Base-by-base conservation (phyloP, 2,113 vertebrate genomes). In the Cryptomyrus ogoouensis region DNA sequence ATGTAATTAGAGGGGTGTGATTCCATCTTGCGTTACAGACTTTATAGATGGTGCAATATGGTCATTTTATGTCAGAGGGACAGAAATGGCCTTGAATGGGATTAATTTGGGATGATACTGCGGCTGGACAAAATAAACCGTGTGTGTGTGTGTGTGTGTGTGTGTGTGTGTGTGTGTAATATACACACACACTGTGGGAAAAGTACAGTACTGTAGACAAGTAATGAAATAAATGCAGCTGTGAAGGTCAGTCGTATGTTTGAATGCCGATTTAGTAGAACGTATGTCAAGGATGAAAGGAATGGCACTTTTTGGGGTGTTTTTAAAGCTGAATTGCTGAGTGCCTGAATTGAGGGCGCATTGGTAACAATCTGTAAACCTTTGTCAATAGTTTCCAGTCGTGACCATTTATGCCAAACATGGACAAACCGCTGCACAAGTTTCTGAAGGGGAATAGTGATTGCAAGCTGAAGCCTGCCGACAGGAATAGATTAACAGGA, bases 1-100 rank as follows among this genome's bases (percentile, higher is more conserved):
- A 10, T 47, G 80, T 90, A 90, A 90, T 90, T 90, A 88, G 66
- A 53, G 62, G 89, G 85, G 35, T 44, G 47, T 1, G 2, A 90
- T 87, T 53, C 85, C 47, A 46, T n/a, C 88, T 70, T 56, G 85
- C 53, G 19, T 44, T 77, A 87, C 62, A 88, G 62, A 46, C 62
- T 88, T 62, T 27, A 53, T 47, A 77, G 58, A 35, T 19, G 17
- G 89, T 50, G 83, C 44, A 87, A 4, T 35, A 53, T 39, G 58
- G 84, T 35, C 56, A 77, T 58, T 31, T 50, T 84, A n/a, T 80
- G 74, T 19, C 35, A 83, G 50, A 70, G 62, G 46, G 85, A 35
- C 83, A 47, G 3, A 19, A n/a, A 35, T 4, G 31, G 49, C 62
- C 10, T 21, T 24, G 19, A 53, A 21, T 77, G 31, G 46, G 89